Evolutionary conservation across 1,140 invertebrate genomes (phyloP).

Genomic region (Dendroctonus ponderosae): DNA sequence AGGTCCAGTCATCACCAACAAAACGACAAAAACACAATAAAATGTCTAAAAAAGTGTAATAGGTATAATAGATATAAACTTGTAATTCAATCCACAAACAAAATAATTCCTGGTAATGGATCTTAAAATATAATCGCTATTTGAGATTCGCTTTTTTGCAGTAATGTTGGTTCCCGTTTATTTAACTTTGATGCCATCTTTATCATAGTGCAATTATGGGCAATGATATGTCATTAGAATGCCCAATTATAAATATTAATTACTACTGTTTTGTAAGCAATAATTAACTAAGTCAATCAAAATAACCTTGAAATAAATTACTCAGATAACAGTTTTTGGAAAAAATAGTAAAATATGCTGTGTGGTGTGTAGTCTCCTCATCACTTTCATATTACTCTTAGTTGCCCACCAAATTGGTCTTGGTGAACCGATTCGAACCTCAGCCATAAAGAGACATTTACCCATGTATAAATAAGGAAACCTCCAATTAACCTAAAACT

Average conservation of each 20-base stretch:
- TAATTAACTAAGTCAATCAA: too few relatives aligned
- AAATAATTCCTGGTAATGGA: neutral
- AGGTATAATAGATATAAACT: neutral
- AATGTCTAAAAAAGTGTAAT: neutral
- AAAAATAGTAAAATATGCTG: too few relatives aligned
- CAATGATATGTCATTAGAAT: too few relatives aligned
- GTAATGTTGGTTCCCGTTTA: neutral
- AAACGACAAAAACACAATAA: neutral
- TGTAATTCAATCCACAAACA: neutral
- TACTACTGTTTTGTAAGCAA: too few relatives aligned
- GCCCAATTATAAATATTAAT: too few relatives aligned
- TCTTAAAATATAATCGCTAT: neutral
- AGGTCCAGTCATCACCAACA: neutral
- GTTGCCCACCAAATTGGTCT: too few relatives aligned
- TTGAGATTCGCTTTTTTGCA: neutral
- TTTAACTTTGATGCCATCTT: neutral
- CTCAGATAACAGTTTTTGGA: too few relatives aligned
- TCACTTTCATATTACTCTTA: too few relatives aligned
- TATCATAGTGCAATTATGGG: too few relatives aligned
- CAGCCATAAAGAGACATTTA: constrained; percentile 1
- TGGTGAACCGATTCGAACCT: too few relatives aligned
- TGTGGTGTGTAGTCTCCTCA: too few relatives aligned
- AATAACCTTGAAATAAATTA: too few relatives aligned
- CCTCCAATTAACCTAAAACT: constrained; percentile 29
- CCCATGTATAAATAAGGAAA: constrained; percentile 21